A percentile compares a stretch with the other conserved stretches of the same genome.
These are phyloP conservation scores for Tromatobia lineatoria DNA, from an alignment of 2,888 invertebrate species.

Conservation along the genomic window DNA sequence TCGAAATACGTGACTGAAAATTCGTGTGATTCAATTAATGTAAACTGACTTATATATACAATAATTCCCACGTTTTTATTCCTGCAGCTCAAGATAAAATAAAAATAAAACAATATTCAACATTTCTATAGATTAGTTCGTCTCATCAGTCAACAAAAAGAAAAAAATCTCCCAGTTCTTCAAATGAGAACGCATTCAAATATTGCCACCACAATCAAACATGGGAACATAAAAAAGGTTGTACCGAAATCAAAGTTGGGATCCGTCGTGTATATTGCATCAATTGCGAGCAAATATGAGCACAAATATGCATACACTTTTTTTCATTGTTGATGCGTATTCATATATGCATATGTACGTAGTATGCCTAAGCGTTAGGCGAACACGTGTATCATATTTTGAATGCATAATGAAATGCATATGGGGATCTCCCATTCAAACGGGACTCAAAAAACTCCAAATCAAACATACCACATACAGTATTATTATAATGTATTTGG, in stretches of 20 bases:
- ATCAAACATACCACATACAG: slow-evolving; percentile 3
- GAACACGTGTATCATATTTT: slow-evolving; percentile 78
- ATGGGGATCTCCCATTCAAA: slow-evolving; percentile 25
- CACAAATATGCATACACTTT: not conserved
- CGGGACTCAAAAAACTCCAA: slow-evolving; percentile 29
- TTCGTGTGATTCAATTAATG: no score
- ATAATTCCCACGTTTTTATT: not conserved
- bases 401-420: slow-evolving; percentile 79
- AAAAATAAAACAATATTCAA: not conserved
- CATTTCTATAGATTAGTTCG: not conserved
- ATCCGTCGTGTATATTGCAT: slow-evolving; percentile 48
- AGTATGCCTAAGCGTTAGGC: slow-evolving; percentile 48
- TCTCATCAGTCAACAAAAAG: not conserved
- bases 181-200: not conserved
- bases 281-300: slow-evolving; percentile 47
- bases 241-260: slow-evolving; percentile 49
- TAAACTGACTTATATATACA: not conserved
- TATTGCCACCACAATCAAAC: not conserved
- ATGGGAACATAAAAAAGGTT: slow-evolving; percentile 22
- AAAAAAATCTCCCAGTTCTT: not conserved
- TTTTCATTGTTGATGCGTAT: slow-evolving; percentile 19
- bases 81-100: not conserved
- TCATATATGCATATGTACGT: slow-evolving; percentile 44
- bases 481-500: slow-evolving; percentile 6
- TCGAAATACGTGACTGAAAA: no score